Evolutionary conservation across 2,113 vertebrate genomes (phyloP).

Genomic region (Cephalopholis sonnerati): DNA sequence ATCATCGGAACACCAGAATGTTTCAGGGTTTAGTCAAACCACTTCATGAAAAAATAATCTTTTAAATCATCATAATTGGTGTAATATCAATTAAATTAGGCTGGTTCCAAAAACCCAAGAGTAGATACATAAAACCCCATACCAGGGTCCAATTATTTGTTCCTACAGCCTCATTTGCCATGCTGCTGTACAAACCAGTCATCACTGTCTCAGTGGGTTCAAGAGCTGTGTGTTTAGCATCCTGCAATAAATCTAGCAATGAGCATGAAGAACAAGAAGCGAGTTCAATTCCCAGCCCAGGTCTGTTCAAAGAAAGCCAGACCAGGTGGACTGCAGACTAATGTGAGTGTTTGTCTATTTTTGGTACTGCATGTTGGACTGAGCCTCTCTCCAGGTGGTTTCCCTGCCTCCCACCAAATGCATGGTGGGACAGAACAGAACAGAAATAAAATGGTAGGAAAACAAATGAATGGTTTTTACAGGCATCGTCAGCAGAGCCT

Average conservation of each 20-base stretch:
- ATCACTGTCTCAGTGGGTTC: background rate
- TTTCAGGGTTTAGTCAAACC: background rate
- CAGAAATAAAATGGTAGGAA: background rate
- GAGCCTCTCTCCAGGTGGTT: slow-evolving; percentile 42
- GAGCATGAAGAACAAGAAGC: background rate
- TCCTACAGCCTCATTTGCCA: background rate
- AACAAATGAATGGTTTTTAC: background rate
- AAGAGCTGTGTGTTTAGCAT: background rate
- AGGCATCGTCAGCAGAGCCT: background rate
- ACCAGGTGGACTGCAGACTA: slow-evolving; percentile 38
- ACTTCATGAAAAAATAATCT: background rate
- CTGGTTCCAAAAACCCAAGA: background rate
- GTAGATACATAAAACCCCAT: background rate
- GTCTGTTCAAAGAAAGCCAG: background rate
- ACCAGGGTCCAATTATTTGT: background rate
- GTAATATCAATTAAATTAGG: background rate
- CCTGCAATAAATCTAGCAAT: background rate
- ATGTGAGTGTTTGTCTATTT: slow-evolving; percentile 27
- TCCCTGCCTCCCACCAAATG: slow-evolving; percentile 25
- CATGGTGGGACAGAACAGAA: background rate
- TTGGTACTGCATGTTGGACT: slow-evolving; percentile 9
- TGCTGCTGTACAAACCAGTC: background rate
- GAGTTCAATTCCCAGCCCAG: background rate
- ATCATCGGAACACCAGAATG: background rate
- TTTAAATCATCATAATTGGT: background rate